Evolutionary conservation across 64 coral and sea anemone species (phyloP), one percentile per base, ranked within the genome.

Genomic region (Porites australiensis): DNA sequence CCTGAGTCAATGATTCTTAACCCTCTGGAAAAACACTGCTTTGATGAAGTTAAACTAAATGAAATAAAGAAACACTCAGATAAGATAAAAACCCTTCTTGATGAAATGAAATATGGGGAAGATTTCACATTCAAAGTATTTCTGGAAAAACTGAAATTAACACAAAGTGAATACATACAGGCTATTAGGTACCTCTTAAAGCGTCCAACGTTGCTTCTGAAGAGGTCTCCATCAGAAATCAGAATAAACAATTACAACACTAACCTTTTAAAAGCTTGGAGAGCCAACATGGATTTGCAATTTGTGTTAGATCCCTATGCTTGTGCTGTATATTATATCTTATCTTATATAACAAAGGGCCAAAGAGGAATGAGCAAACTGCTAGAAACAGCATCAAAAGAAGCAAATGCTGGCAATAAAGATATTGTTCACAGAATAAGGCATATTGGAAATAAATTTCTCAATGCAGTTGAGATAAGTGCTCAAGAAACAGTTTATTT

Each of bases 281-380:
- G n/a, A n/a, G n/a, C n/a, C n/a, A n/a, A n/a, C n/a, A n/a, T n/a
- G n/a, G n/a, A n/a, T n/a, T n/a, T n/a, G n/a, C n/a, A n/a, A n/a
- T n/a, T n/a, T n/a, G n/a, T n/a, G n/a, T n/a, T n/a, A n/a, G n/a
- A 87, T 87, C 83, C 83, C 11, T 87, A 87, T 72, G 83, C 83
- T 15, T 86, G 82, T 86, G 82, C 65, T 45, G 48, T 23, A n/a
- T n/a, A n/a, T n/a, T 86, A 86, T 51, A 86, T 87, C 5, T 20
- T 74, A 2, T 51, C 66, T 58, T 87, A 87, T 72, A 87, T 87
- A 6, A 87, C 83, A 51, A 87, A 87, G 27, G 66, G 83, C 2
- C 83, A 86, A 52, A 72, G 83, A 51, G 83, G 83, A 87, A 87
- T 87, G 64, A 87, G 83, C 22, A 87, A 37, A 73, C 83, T 87